A percentile compares a stretch with the other conserved stretches of the same genome.
phyloP scores from a whole-genome alignment of 2,888 invertebrate species.

The Ethmia dodecea region DNA sequence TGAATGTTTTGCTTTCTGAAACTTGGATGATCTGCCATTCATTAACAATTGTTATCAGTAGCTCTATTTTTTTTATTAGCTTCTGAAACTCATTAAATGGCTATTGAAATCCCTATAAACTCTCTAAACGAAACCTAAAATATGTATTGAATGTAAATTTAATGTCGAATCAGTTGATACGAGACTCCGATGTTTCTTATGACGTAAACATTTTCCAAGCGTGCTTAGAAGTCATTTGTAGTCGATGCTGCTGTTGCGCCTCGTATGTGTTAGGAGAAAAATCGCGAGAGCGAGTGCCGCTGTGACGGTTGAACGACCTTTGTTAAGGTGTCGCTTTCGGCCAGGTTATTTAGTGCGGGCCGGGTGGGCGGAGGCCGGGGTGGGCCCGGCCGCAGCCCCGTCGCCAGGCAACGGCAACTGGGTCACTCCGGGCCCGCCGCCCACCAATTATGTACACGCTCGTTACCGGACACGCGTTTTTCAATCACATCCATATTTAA shows the following conservation, averaged over 20 bases:
- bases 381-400: conserved; percentile 42
- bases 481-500: conserved; percentile 79
- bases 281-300: conserved; percentile 43
- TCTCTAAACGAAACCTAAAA: too few species aligned
- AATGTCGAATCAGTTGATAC: too few species aligned
- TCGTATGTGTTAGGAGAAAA: conserved; percentile 34
- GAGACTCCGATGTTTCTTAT: neutral
- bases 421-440: conserved; percentile 71
- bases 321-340: conserved; percentile 75
- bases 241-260: conserved; percentile 13
- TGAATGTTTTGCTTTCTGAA: too few species aligned
- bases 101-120: too few species aligned
- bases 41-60: too few species aligned
- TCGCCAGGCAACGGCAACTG: conserved; percentile 74
- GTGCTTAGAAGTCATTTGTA: conserved; percentile 12
- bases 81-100: too few species aligned
- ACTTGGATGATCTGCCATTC: too few species aligned
- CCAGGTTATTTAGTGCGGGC: conserved; percentile 71
- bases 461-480: conserved; percentile 78
- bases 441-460: conserved; percentile 78
- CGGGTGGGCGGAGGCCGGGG: conserved; percentile 26
- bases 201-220: neutral
- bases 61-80: too few species aligned
- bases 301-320: conserved; percentile 75
- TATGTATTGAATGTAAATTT: too few species aligned